Conservation (phyloP, 2,113 vertebrate genomes). For the Corythornis vintsioides region DNA sequence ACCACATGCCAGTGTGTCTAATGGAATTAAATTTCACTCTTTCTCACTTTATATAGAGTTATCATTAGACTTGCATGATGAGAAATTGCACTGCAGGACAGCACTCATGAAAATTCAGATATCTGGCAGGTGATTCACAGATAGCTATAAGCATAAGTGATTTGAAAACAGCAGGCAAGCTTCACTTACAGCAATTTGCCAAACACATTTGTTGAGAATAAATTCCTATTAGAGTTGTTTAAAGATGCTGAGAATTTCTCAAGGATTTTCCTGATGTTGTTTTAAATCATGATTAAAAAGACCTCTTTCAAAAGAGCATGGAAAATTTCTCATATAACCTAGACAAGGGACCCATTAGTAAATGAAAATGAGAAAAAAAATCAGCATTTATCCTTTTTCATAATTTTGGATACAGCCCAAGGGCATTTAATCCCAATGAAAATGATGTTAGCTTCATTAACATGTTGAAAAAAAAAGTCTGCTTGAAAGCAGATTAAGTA, state of each 20-base stretch:
- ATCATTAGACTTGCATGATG: not conserved
- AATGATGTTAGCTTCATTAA: not conserved
- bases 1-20: not conserved
- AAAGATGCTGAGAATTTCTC: not conserved
- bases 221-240: not conserved
- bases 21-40: not conserved
- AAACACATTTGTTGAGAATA: not conserved
- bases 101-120: not conserved
- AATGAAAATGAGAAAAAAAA: not conserved
- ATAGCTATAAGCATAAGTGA: constrained; percentile 15
- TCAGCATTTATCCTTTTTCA: not conserved
- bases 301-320: not conserved
- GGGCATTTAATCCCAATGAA: not conserved
- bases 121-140: constrained; percentile 37
- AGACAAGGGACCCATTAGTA: not conserved
- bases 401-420: not conserved
- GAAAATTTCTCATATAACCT: not conserved
- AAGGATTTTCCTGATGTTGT: not conserved
- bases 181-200: not conserved
- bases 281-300: not conserved
- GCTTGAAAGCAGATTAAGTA: not conserved
- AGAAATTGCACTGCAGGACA: constrained; percentile 30
- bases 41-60: not conserved
- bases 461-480: not conserved
- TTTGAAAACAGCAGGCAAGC: constrained; percentile 38